Evolutionary conservation across 2,888 invertebrate genomes (phyloP).

Genomic region (Coenonympha glycerion): DNA sequence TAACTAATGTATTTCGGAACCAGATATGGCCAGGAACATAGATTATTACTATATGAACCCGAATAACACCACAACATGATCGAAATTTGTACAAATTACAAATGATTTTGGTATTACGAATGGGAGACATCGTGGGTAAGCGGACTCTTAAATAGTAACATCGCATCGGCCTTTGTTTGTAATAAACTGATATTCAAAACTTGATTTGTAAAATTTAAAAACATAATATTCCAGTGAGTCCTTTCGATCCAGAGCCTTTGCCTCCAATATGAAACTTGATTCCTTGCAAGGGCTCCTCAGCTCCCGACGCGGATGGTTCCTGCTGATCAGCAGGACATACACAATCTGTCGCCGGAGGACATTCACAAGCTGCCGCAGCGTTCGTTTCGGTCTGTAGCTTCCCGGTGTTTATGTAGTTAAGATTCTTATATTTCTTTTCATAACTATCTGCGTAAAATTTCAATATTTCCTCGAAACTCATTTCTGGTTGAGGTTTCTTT

Average conservation of each 20-base stretch:
- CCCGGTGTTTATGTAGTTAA: constrained; percentile 15
- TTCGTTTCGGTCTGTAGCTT: constrained; percentile 6
- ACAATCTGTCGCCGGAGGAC: constrained; percentile 25
- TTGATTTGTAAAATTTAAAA: constrained; percentile 30
- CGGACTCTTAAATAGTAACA: too few relatives aligned
- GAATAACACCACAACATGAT: too few relatives aligned
- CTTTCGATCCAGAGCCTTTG: constrained; percentile 41
- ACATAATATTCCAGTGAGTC: constrained; percentile 39
- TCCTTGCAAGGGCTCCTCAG: constrained; percentile 26
- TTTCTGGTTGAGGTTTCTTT: constrained; percentile 29
- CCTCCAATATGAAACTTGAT: constrained; percentile 39
- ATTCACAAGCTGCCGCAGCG: constrained; percentile 32
- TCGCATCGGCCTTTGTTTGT: neutral
- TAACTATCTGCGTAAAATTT: constrained; percentile 33
- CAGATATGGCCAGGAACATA: too few relatives aligned
- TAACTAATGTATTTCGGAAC: too few relatives aligned
- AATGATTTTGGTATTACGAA: too few relatives aligned
- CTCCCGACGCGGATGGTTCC: neutral
- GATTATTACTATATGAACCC: too few relatives aligned
- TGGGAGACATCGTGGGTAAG: too few relatives aligned
- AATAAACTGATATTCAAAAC: neutral
- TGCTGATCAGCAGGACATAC: too few relatives aligned
- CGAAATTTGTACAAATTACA: neutral
- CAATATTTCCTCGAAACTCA: constrained; percentile 43
- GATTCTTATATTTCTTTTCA: constrained; percentile 13